Percentiles rank a stretch among this genome's conserved stretches.
These are phyloP conservation scores for Palaemon carinicauda DNA, from an alignment of 1,140 invertebrate genomes.

Conservation along the genomic window DNA sequence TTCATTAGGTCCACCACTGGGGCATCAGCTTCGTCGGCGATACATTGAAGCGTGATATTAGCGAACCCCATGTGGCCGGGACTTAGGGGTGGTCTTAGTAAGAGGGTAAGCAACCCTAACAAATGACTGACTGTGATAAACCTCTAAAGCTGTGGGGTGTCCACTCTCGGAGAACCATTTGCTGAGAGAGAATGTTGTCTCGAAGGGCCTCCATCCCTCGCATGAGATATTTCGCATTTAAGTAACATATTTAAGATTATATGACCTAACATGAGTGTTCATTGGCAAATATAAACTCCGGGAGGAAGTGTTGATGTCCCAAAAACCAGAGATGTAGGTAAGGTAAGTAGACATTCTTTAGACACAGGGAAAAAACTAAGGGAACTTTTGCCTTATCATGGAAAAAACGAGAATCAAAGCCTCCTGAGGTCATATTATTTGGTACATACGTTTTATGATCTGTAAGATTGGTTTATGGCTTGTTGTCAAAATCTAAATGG, in stretches of 20 bases:
- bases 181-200: constrained; percentile 19
- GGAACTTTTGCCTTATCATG: background rate
- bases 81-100: constrained; percentile 1
- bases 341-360: background rate
- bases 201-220: background rate
- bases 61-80: constrained; percentile 27
- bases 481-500: constrained; percentile 35
- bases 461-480: background rate
- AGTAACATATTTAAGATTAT: constrained; percentile 32
- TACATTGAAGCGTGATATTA: constrained; percentile 40
- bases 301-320: background rate
- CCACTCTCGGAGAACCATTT: constrained; percentile 13
- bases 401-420: background rate
- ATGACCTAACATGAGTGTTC: constrained; percentile 20
- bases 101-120: constrained; percentile 27
- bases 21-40: background rate
- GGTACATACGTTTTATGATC: constrained; percentile 1
- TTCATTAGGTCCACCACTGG: background rate
- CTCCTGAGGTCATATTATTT: constrained; percentile 16
- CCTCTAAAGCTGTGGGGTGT: constrained; percentile 28
- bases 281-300: constrained; percentile 20
- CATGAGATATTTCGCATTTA: constrained; percentile 23
- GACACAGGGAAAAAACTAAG: background rate
- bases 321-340: background rate
- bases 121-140: constrained; percentile 43